phyloP scores from a whole-genome alignment of 2,797 vertebrate genomes.

The Prionace glauca region DNA sequence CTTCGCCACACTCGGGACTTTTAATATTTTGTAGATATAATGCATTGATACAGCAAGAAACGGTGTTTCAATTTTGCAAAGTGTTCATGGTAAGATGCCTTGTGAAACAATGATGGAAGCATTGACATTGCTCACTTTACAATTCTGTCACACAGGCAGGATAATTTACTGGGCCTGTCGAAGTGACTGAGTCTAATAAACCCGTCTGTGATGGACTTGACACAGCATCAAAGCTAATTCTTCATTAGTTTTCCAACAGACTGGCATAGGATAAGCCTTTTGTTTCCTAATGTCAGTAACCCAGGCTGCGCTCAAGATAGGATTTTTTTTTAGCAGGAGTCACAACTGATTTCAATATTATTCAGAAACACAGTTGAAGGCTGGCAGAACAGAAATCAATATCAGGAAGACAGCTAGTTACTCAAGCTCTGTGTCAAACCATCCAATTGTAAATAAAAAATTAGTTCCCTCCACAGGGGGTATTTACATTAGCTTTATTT shows the following conservation, averaged over 20 bases:
- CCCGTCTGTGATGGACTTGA: slow-evolving; percentile 27
- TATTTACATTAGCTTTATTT: slow-evolving; percentile 23
- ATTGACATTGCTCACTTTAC: slow-evolving; percentile 38
- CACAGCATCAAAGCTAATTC: slow-evolving; percentile 29
- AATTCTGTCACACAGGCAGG: slow-evolving; percentile 21
- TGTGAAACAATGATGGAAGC: slow-evolving; percentile 51
- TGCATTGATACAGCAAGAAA: slow-evolving; percentile 3
- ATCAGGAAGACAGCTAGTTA: slow-evolving; percentile 2
- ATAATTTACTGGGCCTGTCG: neutral
- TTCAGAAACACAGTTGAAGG: slow-evolving; percentile 7
- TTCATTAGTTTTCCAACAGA: slow-evolving; percentile 33
- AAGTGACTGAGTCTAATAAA: slow-evolving; percentile 30
- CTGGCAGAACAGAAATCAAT: slow-evolving; percentile 21
- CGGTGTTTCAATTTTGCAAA: slow-evolving; percentile 13
- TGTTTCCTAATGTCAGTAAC: slow-evolving; percentile 28
- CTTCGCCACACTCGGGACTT: neutral
- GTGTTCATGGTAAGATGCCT: slow-evolving; percentile 55
- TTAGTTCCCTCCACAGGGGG: neutral
- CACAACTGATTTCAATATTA: slow-evolving; percentile 33
- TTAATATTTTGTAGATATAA: neutral
- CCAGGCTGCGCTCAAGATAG: slow-evolving; percentile 1
- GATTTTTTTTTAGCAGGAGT: slow-evolving; percentile 24
- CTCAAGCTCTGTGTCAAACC: slow-evolving; percentile 10
- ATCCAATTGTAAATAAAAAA: slow-evolving; percentile 31
- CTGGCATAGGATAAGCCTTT: slow-evolving; percentile 17